These are phyloP conservation scores for Helarctos malayanus DNA, from an alignment of 2,797 vertebrate species.

Conservation along the genomic window DNA sequence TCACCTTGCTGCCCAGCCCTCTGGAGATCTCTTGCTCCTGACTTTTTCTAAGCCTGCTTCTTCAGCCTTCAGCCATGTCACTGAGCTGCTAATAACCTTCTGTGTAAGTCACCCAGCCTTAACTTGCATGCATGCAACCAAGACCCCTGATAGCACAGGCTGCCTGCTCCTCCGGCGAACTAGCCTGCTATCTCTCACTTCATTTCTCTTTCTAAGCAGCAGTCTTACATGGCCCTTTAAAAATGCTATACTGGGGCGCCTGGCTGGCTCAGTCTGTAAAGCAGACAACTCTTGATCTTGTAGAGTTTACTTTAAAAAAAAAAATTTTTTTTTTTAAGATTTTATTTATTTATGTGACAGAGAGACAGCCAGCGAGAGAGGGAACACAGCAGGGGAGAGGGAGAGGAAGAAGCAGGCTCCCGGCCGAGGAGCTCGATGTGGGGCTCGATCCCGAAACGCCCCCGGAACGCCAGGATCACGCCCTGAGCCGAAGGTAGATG, in stretches of 20 bases:
- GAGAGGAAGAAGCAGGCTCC: no score
- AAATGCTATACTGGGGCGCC: not conserved
- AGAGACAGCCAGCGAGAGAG: no score
- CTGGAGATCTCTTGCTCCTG: not conserved
- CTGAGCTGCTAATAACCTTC: not conserved
- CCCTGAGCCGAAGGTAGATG: no score
- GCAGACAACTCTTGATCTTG: not conserved
- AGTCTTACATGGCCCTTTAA: not conserved
- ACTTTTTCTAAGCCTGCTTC: not conserved
- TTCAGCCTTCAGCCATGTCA: not conserved
- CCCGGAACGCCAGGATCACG: no score
- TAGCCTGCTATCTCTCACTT: not conserved
- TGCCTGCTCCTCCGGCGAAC: not conserved
- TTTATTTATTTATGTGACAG: no score
- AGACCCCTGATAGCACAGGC: not conserved
- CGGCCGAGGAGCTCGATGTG: no score
- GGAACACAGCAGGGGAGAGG: no score
- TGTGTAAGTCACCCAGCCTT: not conserved
- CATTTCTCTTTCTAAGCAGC: not conserved
- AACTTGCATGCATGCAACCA: not conserved
- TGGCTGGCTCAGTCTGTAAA: not conserved
- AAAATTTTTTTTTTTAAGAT: no score
- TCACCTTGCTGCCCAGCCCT: not conserved
- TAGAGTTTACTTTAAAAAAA: not conserved
- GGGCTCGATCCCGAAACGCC: no score